These are phyloP conservation scores for Rutilus rutilus DNA, from an alignment of 2,113 vertebrate genomes.

Conservation along the genomic window DNA sequence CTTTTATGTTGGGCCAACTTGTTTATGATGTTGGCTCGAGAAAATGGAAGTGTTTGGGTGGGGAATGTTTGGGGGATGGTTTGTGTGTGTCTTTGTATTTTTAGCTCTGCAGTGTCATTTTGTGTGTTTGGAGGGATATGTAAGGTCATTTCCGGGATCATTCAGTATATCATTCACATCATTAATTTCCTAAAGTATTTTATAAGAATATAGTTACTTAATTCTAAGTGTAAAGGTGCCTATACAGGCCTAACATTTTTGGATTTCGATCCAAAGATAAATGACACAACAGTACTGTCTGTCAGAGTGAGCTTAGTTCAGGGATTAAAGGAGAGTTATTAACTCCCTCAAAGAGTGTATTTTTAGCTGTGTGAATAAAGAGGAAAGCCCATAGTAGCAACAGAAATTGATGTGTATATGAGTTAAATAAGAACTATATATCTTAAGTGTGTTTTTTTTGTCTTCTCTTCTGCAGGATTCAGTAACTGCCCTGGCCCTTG, in stretches of 20 bases:
- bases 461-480: conserved; percentile 71
- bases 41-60: not conserved
- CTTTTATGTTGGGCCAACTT: not conserved
- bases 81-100: conserved; percentile 29
- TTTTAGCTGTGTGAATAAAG: not conserved
- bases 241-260: not conserved
- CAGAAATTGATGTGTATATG: not conserved
- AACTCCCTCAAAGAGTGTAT: not conserved
- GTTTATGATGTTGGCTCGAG: not conserved
- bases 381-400: not conserved
- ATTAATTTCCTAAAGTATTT: not conserved
- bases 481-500: conserved; percentile 73
- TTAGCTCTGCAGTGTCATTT: conserved; percentile 37
- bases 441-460: conserved; percentile 46
- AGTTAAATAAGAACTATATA: not conserved
- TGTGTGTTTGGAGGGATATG: not conserved
- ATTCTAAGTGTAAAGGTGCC: not conserved
- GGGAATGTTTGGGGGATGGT: conserved; percentile 6
- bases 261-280: not conserved
- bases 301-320: not conserved
- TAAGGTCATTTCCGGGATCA: not conserved
- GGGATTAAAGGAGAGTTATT: not conserved
- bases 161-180: not conserved
- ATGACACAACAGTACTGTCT: not conserved
- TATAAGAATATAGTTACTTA: not conserved